Base-by-base conservation (phyloP, 1,140 invertebrate species). In the Trachymyrmex cornetzi region DNA sequence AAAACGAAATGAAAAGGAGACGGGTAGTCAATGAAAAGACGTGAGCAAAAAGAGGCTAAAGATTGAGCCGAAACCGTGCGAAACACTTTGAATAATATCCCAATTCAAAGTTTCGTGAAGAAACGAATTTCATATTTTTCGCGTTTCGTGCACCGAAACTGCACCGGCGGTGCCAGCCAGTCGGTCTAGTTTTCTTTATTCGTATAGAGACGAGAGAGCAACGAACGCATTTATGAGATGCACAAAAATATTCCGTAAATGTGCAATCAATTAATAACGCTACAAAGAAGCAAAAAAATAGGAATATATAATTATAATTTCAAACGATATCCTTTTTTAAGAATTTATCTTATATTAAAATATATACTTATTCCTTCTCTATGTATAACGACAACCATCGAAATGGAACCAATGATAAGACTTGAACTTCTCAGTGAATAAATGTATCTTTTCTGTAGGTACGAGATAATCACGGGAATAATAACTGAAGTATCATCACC, bases 41-140 rank as follows among this genome's bases (percentile, higher is more conserved):
- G 24, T 19, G 50, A 71, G 77, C 16, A 59, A 63, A 77, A 77
- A 48, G 66, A 86, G 55, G 30, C 44, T 80, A 88, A 82, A 34
- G 59, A 69, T 53, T 34, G 38, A 61, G 61, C 87, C 90, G 90
- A 94, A 94, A 94, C 92, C 91, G 94, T 90, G 93, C 91, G 94
- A 94, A 94, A 94, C 91, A 93, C 93, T 95, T 95, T 95, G 94
- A 95, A 94, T 95, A 94, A 95, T 95, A 94, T 90, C 74, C 85
- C 94, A 91, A 95, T 95, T 95, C 94, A 92, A 93, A 94, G 93
- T 94, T 94, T 93, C 91, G 88, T 92, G 91, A 77, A 85, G 87
- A 92, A 84, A 88, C 85, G 87, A 93, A 95, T 94, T 95, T 95
- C 94, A 89, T 88, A 94, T 94, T 94, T 93, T 92, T 94, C 93